Conservation (phyloP, 2,113 vertebrate genomes). For the Hippocampus barbouri region DNA sequence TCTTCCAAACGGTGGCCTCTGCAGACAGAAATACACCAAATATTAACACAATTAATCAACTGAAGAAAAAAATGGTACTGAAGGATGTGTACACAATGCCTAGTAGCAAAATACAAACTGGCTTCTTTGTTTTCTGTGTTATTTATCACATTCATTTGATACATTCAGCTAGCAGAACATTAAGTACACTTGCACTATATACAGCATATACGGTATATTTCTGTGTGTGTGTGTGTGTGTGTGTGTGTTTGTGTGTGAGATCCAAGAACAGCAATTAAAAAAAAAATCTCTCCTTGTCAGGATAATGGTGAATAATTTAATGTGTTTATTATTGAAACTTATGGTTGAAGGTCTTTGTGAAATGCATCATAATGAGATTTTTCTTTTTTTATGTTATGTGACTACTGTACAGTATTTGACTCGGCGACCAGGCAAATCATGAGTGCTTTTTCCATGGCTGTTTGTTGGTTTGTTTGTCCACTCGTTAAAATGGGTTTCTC, state of each 20-base stretch:
- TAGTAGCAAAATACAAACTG: neutral
- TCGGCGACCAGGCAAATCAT: neutral
- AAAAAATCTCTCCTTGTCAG: too few species aligned
- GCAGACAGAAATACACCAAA: conserved; percentile 23
- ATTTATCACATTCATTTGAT: neutral
- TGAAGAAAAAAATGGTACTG: neutral
- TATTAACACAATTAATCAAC: neutral
- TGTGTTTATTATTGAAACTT: neutral
- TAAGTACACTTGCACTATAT: neutral
- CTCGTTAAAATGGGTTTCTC: neutral
- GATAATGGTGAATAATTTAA: neutral
- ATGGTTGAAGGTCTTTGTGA: too few species aligned
- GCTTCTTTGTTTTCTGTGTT: neutral
- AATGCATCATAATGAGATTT: neutral
- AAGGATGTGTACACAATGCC: neutral
- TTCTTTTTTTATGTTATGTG: neutral
- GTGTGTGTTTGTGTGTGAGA: neutral
- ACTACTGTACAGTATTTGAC: neutral
- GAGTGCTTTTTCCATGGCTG: neutral
- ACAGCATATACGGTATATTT: too few species aligned
- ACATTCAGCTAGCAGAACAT: neutral
- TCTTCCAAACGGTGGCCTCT: conserved; percentile 78
- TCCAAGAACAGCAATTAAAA: neutral
- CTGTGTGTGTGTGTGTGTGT: too few species aligned
- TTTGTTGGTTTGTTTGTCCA: neutral